Base-by-base conservation (phyloP, 2,113 vertebrate genomes). In the Campylorhamphus procurvoides region DNA sequence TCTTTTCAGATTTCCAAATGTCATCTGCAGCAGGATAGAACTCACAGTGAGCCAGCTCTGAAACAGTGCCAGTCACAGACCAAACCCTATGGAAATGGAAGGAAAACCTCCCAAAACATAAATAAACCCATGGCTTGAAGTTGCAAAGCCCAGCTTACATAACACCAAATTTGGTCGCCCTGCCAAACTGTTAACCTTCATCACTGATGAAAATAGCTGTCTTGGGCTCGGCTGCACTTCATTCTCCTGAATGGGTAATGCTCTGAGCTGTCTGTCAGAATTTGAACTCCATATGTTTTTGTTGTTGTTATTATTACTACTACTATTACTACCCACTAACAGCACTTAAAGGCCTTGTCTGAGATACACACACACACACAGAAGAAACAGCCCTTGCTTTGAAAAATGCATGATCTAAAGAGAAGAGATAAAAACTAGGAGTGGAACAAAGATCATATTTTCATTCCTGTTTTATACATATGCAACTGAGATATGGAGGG, bases 401-500 rank as follows among this genome's bases (percentile, higher is more conserved):
- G 52, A 78, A 92, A 95, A 90, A 78, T 25, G 52, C n/a, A 52
- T 7, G 25, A 76, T 79, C 79, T 73, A 47, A 81, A 77, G 5
- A 91, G 63, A 92, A 18, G 59, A 90, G 87, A 87, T 87, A 52
- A 92, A 95, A 91, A 87, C 79, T 59, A 50, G 75, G 82, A 59
- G 73, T 74, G 79, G 79, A 31, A 60, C 59, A 55, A 68, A 68
- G 76, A 73, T 56, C 1, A 1, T 59, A 50, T 96, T 96, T 94
- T 84, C 87, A 88, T 94, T 88, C 72, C 86, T 81, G 73, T 86
- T 93, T 93, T 93, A 89, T 64, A 95, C 82, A 90, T 68, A 88
- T 28, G 83, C 90, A 95, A 17, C 56, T 24, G 83, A 93, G 96
- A 94, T 88, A 94, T 1, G 6, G 56, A 87, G n/a, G 89, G 93